These are phyloP conservation scores for Drosophila anceps DNA, from an alignment of 2,888 invertebrate species.

Conservation along the genomic window DNA sequence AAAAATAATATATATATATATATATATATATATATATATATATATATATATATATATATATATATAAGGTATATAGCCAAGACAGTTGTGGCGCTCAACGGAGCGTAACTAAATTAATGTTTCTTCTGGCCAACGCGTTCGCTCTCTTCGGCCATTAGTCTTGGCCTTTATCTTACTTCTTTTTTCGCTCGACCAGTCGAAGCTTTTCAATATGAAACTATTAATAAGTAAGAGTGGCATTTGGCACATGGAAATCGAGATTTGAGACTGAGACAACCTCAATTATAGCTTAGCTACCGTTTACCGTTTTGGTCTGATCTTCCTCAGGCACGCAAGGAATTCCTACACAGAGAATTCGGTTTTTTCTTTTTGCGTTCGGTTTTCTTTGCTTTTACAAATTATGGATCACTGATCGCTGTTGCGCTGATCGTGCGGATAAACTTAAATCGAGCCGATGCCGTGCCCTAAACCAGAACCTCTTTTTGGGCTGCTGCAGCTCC, in stretches of 20 bases:
- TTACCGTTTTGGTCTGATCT: constrained; percentile 63
- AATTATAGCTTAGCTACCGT: constrained; percentile 73
- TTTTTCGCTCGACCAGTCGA: constrained; percentile 17
- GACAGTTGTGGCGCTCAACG: constrained; percentile 47
- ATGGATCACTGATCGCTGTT: constrained; percentile 61
- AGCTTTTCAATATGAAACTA: constrained; percentile 25
- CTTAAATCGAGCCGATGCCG: constrained; percentile 73
- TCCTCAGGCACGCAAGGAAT: constrained; percentile 73
- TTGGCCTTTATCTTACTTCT: constrained; percentile 25
- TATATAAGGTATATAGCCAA: background rate
- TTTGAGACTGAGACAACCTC: constrained; percentile 34
- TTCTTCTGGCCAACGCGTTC: constrained; percentile 38
- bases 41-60: no score
- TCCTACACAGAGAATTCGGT: background rate
- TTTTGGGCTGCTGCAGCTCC: constrained; percentile 20
- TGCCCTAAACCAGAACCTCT: constrained; percentile 11
- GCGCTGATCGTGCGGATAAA: constrained; percentile 82
- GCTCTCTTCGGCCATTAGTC: constrained; percentile 47
- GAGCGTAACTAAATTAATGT: constrained; percentile 80
- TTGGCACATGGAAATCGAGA: constrained; percentile 42
- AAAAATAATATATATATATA: background rate
- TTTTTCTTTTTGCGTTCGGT: background rate
- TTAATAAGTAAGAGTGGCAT: constrained; percentile 57
- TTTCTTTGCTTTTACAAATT: constrained; percentile 52
- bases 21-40: background rate